These are phyloP conservation scores for Okamejei kenojei DNA, from an alignment of 2,797 vertebrate species.

Conservation along the genomic window DNA sequence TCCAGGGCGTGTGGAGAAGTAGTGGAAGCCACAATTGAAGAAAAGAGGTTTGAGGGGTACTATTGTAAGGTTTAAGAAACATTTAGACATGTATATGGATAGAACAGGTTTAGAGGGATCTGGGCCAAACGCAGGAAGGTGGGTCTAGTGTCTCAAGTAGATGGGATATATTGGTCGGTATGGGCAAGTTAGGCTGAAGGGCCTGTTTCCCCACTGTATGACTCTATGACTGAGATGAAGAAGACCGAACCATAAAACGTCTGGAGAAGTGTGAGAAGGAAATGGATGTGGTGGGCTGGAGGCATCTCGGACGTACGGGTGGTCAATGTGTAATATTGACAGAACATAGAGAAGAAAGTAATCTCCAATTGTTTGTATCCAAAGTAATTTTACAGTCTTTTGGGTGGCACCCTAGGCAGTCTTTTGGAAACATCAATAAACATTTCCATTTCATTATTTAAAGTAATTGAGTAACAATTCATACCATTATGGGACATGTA, in stretches of 20 bases:
- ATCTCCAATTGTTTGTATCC: too few species aligned
- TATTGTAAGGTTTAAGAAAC: too few species aligned
- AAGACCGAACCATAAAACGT: neutral
- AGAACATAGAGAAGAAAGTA: neutral
- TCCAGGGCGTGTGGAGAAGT: neutral
- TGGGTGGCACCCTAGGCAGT: too few species aligned
- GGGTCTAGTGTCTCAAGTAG: too few species aligned
- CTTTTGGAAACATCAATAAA: constrained; percentile 13
- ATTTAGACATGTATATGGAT: too few species aligned
- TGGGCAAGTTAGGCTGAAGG: too few species aligned
- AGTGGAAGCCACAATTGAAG: neutral
- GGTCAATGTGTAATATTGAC: neutral
- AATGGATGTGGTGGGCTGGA: neutral
- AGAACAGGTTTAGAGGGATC: too few species aligned
- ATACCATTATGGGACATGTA: neutral
- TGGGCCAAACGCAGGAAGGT: too few species aligned
- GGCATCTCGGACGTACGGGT: too few species aligned
- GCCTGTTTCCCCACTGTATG: too few species aligned
- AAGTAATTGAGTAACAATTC: neutral
- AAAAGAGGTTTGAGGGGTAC: neutral
- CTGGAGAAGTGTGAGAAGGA: neutral
- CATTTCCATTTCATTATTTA: neutral
- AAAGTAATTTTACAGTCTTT: neutral
- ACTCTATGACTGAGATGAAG: neutral
- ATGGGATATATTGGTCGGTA: too few species aligned